phyloP scores from a whole-genome alignment of 1,140 invertebrate genomes.

The Drosophila melanica region DNA sequence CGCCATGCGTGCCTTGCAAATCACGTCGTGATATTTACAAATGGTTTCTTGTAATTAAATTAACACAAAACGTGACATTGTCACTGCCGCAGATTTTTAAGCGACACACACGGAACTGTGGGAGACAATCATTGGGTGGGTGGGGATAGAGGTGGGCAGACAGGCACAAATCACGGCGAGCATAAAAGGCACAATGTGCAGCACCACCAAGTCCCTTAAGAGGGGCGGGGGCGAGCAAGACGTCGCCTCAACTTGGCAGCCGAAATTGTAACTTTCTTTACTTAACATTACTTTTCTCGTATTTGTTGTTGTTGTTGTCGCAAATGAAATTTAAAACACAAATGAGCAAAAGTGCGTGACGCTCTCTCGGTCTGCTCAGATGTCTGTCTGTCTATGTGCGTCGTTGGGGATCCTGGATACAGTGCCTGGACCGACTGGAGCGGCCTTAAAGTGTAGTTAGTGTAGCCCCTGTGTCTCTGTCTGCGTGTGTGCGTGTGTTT shows the following conservation, averaged over 20 bases:
- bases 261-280: conserved; percentile 72
- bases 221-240: conserved; percentile 38
- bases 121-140: conserved; percentile 7
- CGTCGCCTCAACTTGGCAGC: conserved; percentile 49
- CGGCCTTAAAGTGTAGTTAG: conserved; percentile 63
- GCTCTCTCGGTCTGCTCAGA: conserved; percentile 18
- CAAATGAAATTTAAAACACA: conserved; percentile 80
- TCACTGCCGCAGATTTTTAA: conserved; percentile 81
- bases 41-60: conserved; percentile 83
- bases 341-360: conserved; percentile 80
- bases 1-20: conserved; percentile 69
- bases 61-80: conserved; percentile 83
- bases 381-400: conserved; percentile 36
- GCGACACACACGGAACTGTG: conserved; percentile 49
- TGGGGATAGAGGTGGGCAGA: not conserved
- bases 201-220: conserved; percentile 55
- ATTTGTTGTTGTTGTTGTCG: conserved; percentile 48
- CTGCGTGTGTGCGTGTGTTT: conserved; percentile 25
- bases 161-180: conserved; percentile 60
- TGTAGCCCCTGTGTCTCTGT: conserved; percentile 19
- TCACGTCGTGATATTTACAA: conserved; percentile 82
- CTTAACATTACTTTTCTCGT: conserved; percentile 45
- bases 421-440: conserved; percentile 36
- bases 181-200: conserved; percentile 58
- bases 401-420: conserved; percentile 36